Percentiles rank a stretch among this genome's conserved stretches.
These are phyloP conservation scores for Gorsachius magnificus DNA, from an alignment of 2,797 vertebrate species.

Conservation along the genomic window DNA sequence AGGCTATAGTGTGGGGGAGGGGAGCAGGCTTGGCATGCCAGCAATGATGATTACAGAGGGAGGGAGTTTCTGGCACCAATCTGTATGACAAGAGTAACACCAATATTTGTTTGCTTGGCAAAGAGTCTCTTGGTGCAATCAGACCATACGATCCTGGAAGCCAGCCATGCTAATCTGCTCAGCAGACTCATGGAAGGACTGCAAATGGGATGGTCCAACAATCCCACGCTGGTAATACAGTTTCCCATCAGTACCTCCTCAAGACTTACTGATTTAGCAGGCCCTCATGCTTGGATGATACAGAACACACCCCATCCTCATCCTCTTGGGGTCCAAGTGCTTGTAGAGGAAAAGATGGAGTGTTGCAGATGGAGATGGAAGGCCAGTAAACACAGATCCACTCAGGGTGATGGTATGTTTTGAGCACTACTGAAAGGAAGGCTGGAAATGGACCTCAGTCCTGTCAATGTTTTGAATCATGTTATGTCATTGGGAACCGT, in stretches of 20 bases:
- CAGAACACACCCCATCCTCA: not conserved
- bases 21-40: not conserved
- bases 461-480: not conserved
- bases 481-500: not conserved
- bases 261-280: not conserved
- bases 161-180: not conserved
- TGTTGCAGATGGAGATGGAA: not conserved
- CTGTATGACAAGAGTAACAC: not conserved
- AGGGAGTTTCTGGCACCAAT: not conserved
- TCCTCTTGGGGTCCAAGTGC: not conserved
- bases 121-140: not conserved
- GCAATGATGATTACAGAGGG: not conserved
- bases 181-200: not conserved
- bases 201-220: not conserved
- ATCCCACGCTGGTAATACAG: not conserved
- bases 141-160: not conserved
- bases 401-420: not conserved
- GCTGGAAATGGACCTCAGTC: not conserved
- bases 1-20: not conserved
- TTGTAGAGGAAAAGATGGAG: not conserved
- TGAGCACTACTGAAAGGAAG: not conserved
- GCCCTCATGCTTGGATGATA: not conserved
- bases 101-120: slow-evolving; percentile 22
- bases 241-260: not conserved
- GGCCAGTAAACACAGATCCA: not conserved